Evolutionary conservation across 1,140 invertebrate genomes (phyloP).

Genomic region (Euschistus heros): DNA sequence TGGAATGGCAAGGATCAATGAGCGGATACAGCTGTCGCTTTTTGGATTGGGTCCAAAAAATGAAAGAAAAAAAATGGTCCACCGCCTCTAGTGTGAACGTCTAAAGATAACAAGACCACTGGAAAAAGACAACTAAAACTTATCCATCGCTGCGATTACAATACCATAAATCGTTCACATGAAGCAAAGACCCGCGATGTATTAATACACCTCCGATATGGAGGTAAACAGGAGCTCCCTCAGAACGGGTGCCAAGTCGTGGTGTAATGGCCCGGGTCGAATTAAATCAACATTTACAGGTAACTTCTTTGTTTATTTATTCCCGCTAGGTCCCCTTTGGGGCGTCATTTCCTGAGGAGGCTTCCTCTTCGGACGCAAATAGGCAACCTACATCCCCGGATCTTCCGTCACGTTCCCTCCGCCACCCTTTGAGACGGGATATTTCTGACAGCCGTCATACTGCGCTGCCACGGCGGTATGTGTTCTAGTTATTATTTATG

Average conservation of each 20-base stretch:
- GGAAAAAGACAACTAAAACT: too few species aligned
- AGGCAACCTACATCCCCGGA: not conserved
- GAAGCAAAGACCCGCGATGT: not conserved
- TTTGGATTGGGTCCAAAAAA: too few species aligned
- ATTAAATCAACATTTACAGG: constrained; percentile 10
- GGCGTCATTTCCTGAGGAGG: not conserved
- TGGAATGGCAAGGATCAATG: too few species aligned
- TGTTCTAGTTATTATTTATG: too few species aligned
- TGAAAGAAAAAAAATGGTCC: too few species aligned
- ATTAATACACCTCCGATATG: not conserved
- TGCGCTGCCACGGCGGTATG: too few species aligned
- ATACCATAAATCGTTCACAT: not conserved
- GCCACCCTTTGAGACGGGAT: too few species aligned
- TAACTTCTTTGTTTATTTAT: constrained; percentile 1
- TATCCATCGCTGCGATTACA: not conserved
- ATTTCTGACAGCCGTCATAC: too few species aligned
- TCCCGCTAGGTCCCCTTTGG: not conserved
- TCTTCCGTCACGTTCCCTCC: too few species aligned
- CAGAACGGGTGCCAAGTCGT: not conserved
- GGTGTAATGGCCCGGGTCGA: not conserved
- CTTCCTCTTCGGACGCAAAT: not conserved
- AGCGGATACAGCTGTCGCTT: too few species aligned
- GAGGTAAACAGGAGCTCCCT: not conserved
- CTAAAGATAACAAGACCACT: too few species aligned
- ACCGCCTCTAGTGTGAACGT: too few species aligned